These are phyloP conservation scores for Gymnothorax reevesii DNA, from an alignment of 2,797 vertebrate genomes.

Conservation along the genomic window DNA sequence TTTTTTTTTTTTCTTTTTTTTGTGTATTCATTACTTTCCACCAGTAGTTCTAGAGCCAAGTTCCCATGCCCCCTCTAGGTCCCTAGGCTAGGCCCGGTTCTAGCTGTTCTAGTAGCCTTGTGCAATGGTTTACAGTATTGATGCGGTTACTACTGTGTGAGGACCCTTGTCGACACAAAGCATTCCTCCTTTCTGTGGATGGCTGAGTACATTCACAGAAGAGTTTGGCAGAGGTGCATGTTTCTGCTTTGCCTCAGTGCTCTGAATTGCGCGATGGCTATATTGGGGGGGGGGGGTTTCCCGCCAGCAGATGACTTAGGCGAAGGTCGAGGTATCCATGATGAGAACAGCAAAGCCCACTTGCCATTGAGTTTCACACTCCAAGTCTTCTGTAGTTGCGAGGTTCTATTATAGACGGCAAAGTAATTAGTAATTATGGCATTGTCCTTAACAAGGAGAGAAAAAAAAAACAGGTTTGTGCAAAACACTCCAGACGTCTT, in stretches of 20 bases:
- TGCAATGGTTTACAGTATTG: constrained; percentile 61
- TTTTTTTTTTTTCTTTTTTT: not conserved
- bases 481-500: not conserved
- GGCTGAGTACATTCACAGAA: constrained; percentile 25
- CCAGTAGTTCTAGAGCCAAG: constrained; percentile 20
- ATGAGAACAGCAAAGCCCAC: not conserved
- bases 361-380: not conserved
- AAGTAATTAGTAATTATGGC: not conserved
- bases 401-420: constrained; percentile 38
- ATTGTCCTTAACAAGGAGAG: not conserved
- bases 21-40: constrained; percentile 27
- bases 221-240: constrained; percentile 33
- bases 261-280: not conserved
- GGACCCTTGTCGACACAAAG: constrained; percentile 63
- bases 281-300: constrained; percentile 23
- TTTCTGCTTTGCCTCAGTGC: constrained; percentile 13
- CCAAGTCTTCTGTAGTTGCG: not conserved
- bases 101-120: constrained; percentile 38
- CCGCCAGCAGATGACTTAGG: not conserved
- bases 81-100: constrained; percentile 54
- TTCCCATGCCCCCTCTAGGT: constrained; percentile 16
- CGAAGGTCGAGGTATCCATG: not conserved
- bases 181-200: constrained; percentile 63
- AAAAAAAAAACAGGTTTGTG: not conserved
- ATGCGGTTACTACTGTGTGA: constrained; percentile 62